Evolutionary conservation across 2,797 vertebrate genomes (phyloP).

Genomic region (Sebastes cheni): DNA sequence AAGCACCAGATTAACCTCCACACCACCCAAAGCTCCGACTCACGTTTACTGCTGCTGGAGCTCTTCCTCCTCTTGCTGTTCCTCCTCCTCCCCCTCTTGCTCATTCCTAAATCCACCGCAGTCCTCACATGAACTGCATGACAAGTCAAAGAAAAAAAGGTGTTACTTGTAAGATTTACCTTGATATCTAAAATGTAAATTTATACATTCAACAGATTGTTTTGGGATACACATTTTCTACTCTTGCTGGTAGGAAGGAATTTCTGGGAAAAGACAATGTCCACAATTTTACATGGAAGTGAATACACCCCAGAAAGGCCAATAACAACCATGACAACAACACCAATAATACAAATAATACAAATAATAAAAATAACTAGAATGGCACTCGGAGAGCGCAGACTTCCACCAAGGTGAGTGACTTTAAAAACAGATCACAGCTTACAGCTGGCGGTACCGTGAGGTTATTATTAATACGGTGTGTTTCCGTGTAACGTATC

Average conservation of each 20-base stretch:
- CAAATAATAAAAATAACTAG: background rate
- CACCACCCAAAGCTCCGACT: conserved; percentile 60
- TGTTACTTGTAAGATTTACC: background rate
- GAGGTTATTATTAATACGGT: too few relatives aligned
- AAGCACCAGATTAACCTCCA: conserved; percentile 64
- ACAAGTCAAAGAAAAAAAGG: background rate
- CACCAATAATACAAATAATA: too few relatives aligned
- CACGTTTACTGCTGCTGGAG: conserved; percentile 88
- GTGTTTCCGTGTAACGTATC: too few relatives aligned
- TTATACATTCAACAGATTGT: background rate
- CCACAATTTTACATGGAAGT: background rate
- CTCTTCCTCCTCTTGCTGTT: conserved; percentile 85
- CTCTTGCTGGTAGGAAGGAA: background rate
- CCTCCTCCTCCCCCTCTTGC: conserved; percentile 87
- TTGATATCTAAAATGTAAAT: background rate
- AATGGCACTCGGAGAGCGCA: too few relatives aligned
- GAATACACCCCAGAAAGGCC: background rate
- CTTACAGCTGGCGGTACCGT: too few relatives aligned
- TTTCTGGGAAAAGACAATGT: background rate
- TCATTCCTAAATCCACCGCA: conserved; percentile 77
- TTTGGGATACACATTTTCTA: background rate
- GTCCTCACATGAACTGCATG: conserved; percentile 24
- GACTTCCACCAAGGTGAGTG: too few relatives aligned
- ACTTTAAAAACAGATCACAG: too few relatives aligned
- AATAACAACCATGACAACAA: background rate